Evolutionary conservation across 2,888 invertebrate species (phyloP).

Genomic region (Coleophora flavipennella): DNA sequence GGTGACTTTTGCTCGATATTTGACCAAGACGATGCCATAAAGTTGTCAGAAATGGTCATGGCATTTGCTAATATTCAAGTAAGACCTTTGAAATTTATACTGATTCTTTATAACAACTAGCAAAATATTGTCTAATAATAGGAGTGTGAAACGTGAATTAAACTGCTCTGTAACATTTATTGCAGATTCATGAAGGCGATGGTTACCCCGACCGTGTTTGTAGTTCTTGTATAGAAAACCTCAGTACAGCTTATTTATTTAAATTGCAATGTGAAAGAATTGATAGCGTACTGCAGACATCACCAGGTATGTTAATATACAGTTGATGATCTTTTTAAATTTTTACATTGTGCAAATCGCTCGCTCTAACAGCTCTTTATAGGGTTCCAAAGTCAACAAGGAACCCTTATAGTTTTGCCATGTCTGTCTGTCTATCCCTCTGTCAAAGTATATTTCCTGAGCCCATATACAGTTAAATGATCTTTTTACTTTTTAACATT

Average conservation of each 20-base stretch:
- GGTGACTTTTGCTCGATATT: slow-evolving; percentile 66
- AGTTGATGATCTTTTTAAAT: neutral
- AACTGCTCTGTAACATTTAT: slow-evolving; percentile 7
- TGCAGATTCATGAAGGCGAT: slow-evolving; percentile 59
- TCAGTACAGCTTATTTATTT: slow-evolving; percentile 61
- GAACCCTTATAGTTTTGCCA: too few relatives aligned
- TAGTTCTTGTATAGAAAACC: slow-evolving; percentile 56
- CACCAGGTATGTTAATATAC: slow-evolving; percentile 35
- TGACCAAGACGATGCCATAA: slow-evolving; percentile 61
- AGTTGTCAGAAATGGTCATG: slow-evolving; percentile 65
- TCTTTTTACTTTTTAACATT: too few relatives aligned
- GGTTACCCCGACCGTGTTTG: slow-evolving; percentile 60
- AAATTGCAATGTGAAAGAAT: slow-evolving; percentile 62
- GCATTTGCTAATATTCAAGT: slow-evolving; percentile 56
- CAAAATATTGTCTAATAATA: too few relatives aligned
- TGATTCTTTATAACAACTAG: too few relatives aligned
- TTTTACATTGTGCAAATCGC: too few relatives aligned
- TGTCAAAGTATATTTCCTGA: too few relatives aligned
- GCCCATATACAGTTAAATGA: too few relatives aligned
- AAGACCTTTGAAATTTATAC: slow-evolving; percentile 13
- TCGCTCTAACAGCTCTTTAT: too few relatives aligned
- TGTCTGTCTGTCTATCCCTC: too few relatives aligned
- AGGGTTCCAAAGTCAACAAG: too few relatives aligned
- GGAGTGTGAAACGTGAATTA: neutral
- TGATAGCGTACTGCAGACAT: slow-evolving; percentile 40